phyloP scores from a whole-genome alignment of 1,140 invertebrate species.

The Caenorhabditis latens region DNA sequence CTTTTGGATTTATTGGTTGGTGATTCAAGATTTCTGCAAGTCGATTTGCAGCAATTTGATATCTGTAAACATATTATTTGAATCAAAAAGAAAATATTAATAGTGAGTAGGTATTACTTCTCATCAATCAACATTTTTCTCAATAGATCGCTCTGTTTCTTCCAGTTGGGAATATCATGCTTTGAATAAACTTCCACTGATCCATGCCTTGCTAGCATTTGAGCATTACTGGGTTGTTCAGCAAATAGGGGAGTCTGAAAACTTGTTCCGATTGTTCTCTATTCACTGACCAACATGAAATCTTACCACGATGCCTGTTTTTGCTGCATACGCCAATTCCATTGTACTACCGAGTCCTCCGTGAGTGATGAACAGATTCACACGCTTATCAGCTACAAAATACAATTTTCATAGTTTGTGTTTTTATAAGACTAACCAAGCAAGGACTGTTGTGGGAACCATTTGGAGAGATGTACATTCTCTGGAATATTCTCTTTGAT shows the following conservation, averaged over 20 bases:
- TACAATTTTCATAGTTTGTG: neutral
- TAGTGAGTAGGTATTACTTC: neutral
- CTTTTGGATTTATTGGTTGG: constrained; percentile 30
- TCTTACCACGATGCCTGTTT: constrained; percentile 67
- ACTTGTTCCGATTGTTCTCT: neutral
- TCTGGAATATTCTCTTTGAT: neutral
- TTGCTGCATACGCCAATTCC: constrained; percentile 67
- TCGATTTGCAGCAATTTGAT: constrained; percentile 17
- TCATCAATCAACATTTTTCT: constrained; percentile 57
- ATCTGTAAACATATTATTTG: constrained; percentile 31
- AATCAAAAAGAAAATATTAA: neutral
- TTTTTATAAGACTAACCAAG: neutral
- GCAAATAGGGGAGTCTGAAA: constrained; percentile 69
- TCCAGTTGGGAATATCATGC: constrained; percentile 46
- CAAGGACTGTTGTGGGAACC: neutral
- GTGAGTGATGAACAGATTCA: constrained; percentile 70
- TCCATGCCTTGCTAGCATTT: constrained; percentile 64
- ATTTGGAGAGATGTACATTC: neutral
- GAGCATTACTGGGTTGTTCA: constrained; percentile 69
- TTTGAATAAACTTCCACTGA: constrained; percentile 60
- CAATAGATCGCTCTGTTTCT: constrained; percentile 55
- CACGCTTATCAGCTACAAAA: constrained; percentile 65
- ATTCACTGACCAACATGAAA: neutral
- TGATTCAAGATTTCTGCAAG: constrained; percentile 33
- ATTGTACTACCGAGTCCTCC: constrained; percentile 70